Base-by-base conservation (phyloP, 64 coral and sea anemone genomes). In the Pocillopora damicornis region DNA sequence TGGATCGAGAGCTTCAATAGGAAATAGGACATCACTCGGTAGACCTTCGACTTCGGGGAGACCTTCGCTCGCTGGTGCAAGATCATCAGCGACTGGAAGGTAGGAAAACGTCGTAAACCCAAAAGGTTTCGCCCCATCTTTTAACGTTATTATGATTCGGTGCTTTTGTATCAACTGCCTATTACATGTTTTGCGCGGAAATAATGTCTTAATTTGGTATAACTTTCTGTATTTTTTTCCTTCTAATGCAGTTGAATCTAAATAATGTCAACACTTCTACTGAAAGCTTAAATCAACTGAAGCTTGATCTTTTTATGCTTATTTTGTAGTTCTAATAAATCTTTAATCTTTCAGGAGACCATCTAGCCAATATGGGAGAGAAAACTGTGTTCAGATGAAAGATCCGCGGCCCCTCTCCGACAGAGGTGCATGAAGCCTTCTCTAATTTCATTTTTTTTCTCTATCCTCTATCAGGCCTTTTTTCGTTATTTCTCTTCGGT, bases 321-420 rank as follows among this genome's bases (percentile, higher is more conserved):
- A 61, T 61, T 61, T 61, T 11, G 9, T 61, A 61, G 60, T 15
- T 61, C 23, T 6, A 63, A 8, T 51, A 9, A 9, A 35, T n/a
- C 35, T 38, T 66, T 51, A 68, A 30, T 35, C 61, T 60, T 78
- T 66, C 57, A 76, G 20, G 26, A 88, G 89, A 73, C 72, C 79
- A 26, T 90, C 89, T 30, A 90, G 89, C 62, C 89, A 90, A 59
- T 90, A 90, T 85, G 89, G 89, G n/a, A 71, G 88, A 11, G 86
- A 82, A 61, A 90, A 30, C 62, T 75, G 68, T 84, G 81, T 82
- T 58, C 89, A 76, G 13, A 79, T 91, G 75, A 92, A 92, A 79
- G 90, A 92, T 69, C 37, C 90, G 60, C 66, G 90, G 73, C 79
- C 71, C 35, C 65, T 92, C 3, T 92, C 90, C 26, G 90, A 92